Conservation (phyloP, 1,140 invertebrate genomes). For the Scaptomyza pallida region DNA sequence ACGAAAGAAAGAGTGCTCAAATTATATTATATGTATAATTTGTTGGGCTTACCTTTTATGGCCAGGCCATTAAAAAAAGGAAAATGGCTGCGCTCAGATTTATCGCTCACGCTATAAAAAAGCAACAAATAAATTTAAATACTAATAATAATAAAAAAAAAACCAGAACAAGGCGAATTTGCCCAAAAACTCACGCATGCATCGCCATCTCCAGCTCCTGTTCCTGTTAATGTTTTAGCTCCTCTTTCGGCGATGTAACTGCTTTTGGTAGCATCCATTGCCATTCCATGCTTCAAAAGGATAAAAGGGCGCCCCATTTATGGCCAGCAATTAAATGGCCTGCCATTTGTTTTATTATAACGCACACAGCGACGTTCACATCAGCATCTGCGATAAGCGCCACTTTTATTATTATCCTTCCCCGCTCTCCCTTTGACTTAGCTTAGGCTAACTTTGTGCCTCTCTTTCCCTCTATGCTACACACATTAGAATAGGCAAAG, state of each 20-base stretch:
- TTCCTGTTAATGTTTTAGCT: not conserved
- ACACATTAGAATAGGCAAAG: slow-evolving; percentile 78
- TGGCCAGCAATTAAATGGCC: slow-evolving; percentile 81
- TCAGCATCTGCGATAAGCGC: slow-evolving; percentile 75
- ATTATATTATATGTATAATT: slow-evolving; percentile 47
- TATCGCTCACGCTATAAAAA: slow-evolving; percentile 79
- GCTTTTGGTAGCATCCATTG: slow-evolving; percentile 66
- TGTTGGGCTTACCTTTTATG: slow-evolving; percentile 74
- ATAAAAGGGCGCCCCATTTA: slow-evolving; percentile 73
- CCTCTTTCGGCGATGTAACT: slow-evolving; percentile 1
- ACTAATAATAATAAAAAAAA: slow-evolving; percentile 79
- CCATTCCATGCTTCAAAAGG: slow-evolving; percentile 52
- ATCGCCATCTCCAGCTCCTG: not conserved
- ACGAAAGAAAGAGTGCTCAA: slow-evolving; percentile 11
- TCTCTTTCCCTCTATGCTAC: slow-evolving; percentile 5
- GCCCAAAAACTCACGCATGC: slow-evolving; percentile 44
- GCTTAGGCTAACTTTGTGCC: not conserved
- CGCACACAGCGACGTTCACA: slow-evolving; percentile 61
- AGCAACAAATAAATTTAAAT: slow-evolving; percentile 82
- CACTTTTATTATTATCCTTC: slow-evolving; percentile 82
- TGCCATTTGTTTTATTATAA: slow-evolving; percentile 82
- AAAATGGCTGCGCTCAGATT: slow-evolving; percentile 67
- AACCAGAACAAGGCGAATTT: slow-evolving; percentile 12
- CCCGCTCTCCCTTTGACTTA: slow-evolving; percentile 20
- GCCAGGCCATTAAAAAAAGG: slow-evolving; percentile 71